Conservation (phyloP, 2,113 vertebrate genomes). For the Aplodontia rufa region DNA sequence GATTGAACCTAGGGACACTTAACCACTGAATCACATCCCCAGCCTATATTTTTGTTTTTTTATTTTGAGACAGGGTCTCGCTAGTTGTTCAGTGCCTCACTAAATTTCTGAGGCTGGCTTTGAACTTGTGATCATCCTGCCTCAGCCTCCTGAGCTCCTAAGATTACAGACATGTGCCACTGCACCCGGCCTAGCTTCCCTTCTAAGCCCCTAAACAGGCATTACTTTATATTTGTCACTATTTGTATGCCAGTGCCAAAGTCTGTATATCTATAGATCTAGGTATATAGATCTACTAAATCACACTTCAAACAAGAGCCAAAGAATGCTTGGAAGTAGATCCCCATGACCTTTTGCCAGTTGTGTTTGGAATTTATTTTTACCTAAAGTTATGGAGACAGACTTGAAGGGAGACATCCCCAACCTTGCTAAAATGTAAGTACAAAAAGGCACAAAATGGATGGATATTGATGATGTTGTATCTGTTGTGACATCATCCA, state of each 20-base stretch:
- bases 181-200: too few species aligned
- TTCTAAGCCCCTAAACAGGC: background rate
- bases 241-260: background rate
- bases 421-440: constrained; percentile 89
- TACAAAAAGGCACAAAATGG: constrained; percentile 87
- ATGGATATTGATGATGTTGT: constrained; percentile 89
- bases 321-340: background rate
- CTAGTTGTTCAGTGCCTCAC: too few species aligned
- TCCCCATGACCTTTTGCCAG: background rate
- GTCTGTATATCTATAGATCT: background rate
- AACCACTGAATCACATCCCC: too few species aligned
- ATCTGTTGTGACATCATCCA: constrained; percentile 86
- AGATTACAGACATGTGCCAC: too few species aligned
- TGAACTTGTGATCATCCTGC: too few species aligned
- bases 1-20: too few species aligned
- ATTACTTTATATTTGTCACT: background rate
- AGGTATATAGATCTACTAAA: background rate
- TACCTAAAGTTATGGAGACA: constrained; percentile 86
- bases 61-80: too few species aligned
- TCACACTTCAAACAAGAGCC: constrained; percentile 4
- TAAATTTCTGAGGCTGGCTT: too few species aligned
- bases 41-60: too few species aligned
- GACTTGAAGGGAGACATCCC: constrained; percentile 87
- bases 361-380: constrained; percentile 68
- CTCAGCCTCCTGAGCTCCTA: too few species aligned